Base-by-base conservation (phyloP, 2,888 invertebrate species). In the Trachelus troglodyta region DNA sequence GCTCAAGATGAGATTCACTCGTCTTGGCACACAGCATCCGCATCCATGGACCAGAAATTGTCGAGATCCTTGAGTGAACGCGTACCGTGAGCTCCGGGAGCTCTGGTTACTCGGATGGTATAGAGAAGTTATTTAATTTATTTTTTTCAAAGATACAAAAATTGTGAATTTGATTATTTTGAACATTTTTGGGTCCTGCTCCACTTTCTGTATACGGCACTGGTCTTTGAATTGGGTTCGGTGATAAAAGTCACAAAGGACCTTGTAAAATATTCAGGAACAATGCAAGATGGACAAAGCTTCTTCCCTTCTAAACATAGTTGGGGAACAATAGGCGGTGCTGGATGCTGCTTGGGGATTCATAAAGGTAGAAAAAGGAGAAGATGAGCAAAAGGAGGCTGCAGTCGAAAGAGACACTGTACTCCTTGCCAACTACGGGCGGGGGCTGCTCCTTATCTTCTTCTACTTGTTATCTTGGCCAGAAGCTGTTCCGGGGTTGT, bases 271-370 rank as follows among this genome's bases (percentile, higher is more conserved):
- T 77, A 79, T 81, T 81, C 81, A 76, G 68, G 12, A 69, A 75
- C 40, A 35, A 31, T 31, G n/a, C 69, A 12, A 69, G 31, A 77
- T 76, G 74, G 83, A 79, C 73, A 76, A 82, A 75, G 77, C 83
- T 74, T 84, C 84, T 79, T 78, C 78, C 79, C 80, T 79, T 79
- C 76, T 73, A 80, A 75, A 77, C 81, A 78, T 78, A 79, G 75
- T 76, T 77, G 75, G 79, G 30, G 34, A 34, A 74, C 74, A 74
- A 74, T 74, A 23, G 34, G 34, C 34, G 74, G 35, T 33, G 12
- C 74, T n/a, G 35, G 37, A 37, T 37, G 30, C 69, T 69, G 69
- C 69, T 69, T 31, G 69, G 69, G 69, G 69, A 69, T 69, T 69
- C 69, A 31, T 69, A 69, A 69, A 69, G 69, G 69, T 69, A 69